Conservation (phyloP, 2,113 vertebrate species). For the Oreochromis spilurus region DNA sequence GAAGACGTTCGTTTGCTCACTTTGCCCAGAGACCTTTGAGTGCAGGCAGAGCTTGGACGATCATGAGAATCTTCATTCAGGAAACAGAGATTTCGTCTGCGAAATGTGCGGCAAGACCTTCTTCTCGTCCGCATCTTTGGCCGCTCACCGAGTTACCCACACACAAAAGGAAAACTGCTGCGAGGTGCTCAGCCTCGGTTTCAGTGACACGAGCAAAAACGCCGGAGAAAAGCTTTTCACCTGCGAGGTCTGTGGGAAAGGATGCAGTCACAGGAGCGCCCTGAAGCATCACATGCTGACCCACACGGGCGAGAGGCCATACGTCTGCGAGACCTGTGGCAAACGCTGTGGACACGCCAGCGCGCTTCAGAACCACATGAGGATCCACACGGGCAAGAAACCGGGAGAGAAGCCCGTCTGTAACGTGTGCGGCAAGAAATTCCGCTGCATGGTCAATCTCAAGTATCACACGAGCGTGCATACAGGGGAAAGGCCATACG, state of each 20-base stretch:
- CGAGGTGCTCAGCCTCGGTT: not conserved
- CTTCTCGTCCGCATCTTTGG: conserved; percentile 25
- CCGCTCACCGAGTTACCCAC: conserved; percentile 32
- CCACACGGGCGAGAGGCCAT: conserved; percentile 66
- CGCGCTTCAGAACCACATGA: conserved; percentile 73
- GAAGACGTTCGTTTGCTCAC: conserved; percentile 52
- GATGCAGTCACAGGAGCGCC: conserved; percentile 67
- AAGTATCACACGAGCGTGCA: conserved; percentile 74
- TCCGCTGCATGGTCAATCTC: conserved; percentile 66
- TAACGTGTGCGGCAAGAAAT: conserved; percentile 65
- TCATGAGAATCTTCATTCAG: conserved; percentile 49
- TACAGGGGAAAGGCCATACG: conserved; percentile 65
- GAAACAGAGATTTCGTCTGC: conserved; percentile 53
- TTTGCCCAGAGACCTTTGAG: conserved; percentile 52
- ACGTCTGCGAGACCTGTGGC: conserved; percentile 70
- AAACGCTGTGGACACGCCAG: conserved; percentile 74
- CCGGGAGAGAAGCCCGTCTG: conserved; percentile 61
- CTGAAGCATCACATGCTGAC: conserved; percentile 74
- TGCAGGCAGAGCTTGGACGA: conserved; percentile 38
- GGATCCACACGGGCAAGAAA: conserved; percentile 67
- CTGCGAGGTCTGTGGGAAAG: conserved; percentile 73
- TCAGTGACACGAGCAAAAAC: conserved; percentile 13
- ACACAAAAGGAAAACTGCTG: conserved; percentile 1
- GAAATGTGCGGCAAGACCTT: conserved; percentile 67
- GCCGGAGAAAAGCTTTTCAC: conserved; percentile 38